A percentile compares a stretch with the other conserved stretches of the same genome.
Evolutionary conservation across 2,797 vertebrate species (phyloP).

Genomic region (Hydrophis major): DNA sequence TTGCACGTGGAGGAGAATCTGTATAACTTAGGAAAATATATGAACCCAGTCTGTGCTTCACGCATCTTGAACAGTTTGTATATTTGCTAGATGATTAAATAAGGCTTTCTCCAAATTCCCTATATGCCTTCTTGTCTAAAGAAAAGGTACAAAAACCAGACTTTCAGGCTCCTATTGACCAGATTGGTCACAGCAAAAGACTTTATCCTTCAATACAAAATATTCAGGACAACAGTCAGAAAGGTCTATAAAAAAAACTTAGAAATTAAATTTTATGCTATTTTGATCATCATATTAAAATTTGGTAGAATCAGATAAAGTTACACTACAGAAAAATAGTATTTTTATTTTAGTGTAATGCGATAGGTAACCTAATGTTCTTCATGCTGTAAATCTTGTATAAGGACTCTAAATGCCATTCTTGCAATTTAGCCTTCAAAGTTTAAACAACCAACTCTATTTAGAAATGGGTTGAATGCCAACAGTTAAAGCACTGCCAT

Average conservation of each 20-base stretch:
- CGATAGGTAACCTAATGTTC: slow-evolving; percentile 11
- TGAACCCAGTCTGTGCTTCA: background rate
- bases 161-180: background rate
- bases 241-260: background rate
- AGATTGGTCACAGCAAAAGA: background rate
- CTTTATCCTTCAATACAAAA: background rate
- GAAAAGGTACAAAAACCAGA: background rate
- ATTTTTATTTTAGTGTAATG: slow-evolving; percentile 4
- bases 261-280: background rate
- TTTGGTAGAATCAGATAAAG: background rate
- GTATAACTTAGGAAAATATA: background rate
- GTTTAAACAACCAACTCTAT: slow-evolving; percentile 68
- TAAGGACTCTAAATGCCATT: slow-evolving; percentile 40
- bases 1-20: too few relatives aligned
- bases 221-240: background rate
- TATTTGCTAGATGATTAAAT: background rate
- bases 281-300: background rate
- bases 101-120: background rate
- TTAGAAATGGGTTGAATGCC: slow-evolving; percentile 62
- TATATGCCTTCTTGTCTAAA: background rate
- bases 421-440: slow-evolving; percentile 63
- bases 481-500: slow-evolving; percentile 70
- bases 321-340: background rate
- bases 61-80: background rate
- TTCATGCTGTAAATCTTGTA: slow-evolving; percentile 26